These are phyloP conservation scores for Antedon mediterranea DNA, from an alignment of 53 echinoderm and acorn worm genomes.

Conservation along the genomic window DNA sequence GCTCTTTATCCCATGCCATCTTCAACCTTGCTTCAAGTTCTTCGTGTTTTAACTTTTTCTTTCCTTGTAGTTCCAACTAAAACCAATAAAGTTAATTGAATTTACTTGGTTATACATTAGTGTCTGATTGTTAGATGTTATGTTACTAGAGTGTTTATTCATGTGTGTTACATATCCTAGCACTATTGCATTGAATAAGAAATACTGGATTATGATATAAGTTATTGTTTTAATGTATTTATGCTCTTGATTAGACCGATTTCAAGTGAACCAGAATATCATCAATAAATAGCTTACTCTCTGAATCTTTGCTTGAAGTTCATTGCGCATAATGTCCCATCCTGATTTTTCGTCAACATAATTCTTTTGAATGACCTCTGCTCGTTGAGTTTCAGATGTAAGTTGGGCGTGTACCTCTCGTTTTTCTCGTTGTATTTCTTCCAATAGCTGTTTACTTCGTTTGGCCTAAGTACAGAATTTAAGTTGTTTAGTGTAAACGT, in stretches of 20 bases:
- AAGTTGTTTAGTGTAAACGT: too few relatives aligned
- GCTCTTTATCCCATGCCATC: conserved; percentile 78
- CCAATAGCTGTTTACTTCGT: conserved; percentile 68
- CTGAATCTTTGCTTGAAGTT: conserved; percentile 38
- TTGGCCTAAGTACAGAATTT: conserved; percentile 80
- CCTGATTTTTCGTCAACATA: conserved; percentile 74
- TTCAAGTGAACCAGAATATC: too few relatives aligned
- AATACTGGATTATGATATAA: background rate
- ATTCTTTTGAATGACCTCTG: conserved; percentile 49
- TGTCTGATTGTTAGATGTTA: too few relatives aligned
- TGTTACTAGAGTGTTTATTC: too few relatives aligned
- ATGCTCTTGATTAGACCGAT: background rate
- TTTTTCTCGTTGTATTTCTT: conserved; percentile 67
- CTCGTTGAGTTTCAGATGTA: conserved; percentile 47
- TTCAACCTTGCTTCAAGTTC: conserved; percentile 73
- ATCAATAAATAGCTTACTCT: conserved; percentile 25
- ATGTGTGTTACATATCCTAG: too few relatives aligned
- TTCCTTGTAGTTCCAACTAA: conserved; percentile 82
- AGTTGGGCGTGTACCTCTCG: conserved; percentile 39
- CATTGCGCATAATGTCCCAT: conserved; percentile 70
- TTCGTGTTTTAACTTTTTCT: conserved; percentile 88
- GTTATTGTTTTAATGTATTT: background rate
- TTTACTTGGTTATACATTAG: too few relatives aligned
- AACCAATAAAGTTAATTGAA: too few relatives aligned
- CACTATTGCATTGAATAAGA: background rate